A percentile compares a stretch with the other conserved stretches of the same genome.
Evolutionary conservation across 2,888 invertebrate genomes (phyloP).

Genomic region (Podotricha telesiphe): DNA sequence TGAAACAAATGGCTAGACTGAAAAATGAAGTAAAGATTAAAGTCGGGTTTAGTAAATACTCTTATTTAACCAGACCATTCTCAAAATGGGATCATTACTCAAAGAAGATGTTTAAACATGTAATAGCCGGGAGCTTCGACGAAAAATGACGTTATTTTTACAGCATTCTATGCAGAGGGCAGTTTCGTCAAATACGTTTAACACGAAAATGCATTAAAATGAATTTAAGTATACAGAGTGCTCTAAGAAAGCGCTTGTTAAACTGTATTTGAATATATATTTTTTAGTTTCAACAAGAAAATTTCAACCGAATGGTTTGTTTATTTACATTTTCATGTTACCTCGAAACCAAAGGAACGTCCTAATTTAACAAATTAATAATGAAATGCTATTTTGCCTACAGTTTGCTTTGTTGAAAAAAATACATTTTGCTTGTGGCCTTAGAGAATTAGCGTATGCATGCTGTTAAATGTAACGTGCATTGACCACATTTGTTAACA

Average conservation of each 20-base stretch:
- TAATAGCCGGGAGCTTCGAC: conserved; percentile 18
- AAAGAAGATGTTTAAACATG: conserved; percentile 27
- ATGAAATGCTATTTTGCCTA: background rate
- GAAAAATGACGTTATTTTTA: conserved; percentile 31
- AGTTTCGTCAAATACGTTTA: conserved; percentile 12
- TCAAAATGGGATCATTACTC: conserved; percentile 31
- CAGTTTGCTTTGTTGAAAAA: background rate
- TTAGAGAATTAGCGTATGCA: too few relatives aligned
- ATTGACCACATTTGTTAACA: too few relatives aligned
- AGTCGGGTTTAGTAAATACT: conserved; percentile 17
- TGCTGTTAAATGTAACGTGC: too few relatives aligned
- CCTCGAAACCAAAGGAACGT: background rate
- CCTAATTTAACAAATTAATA: background rate
- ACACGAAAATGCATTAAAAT: conserved; percentile 11
- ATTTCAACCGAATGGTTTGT: too few relatives aligned
- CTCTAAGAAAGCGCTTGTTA: conserved; percentile 4
- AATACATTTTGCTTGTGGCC: too few relatives aligned
- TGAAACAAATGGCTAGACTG: conserved; percentile 11
- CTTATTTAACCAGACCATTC: conserved; percentile 28
- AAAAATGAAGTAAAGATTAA: conserved; percentile 26
- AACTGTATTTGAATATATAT: conserved; percentile 4
- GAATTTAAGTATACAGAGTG: conserved; percentile 1
- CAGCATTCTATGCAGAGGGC: conserved; percentile 4
- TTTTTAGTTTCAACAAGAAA: background rate
- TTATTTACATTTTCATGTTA: background rate